Percentiles rank a stretch among this genome's conserved stretches.
These are phyloP conservation scores for Syrista parreyssii DNA, from an alignment of 2,888 invertebrate genomes.

Conservation along the genomic window DNA sequence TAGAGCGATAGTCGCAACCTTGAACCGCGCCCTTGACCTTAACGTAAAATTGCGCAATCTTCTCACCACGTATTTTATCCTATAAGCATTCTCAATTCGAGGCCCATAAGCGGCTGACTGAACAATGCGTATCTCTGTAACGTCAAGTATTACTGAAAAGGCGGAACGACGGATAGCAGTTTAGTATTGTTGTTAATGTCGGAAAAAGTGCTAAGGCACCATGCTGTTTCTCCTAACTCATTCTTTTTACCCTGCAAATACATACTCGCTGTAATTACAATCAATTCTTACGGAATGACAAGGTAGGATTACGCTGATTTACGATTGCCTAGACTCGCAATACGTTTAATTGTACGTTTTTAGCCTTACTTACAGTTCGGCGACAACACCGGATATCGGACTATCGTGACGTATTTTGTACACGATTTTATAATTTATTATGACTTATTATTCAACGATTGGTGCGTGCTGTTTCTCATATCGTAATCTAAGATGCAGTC, in stretches of 20 bases:
- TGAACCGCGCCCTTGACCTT: not conserved
- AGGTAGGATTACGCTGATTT: not conserved
- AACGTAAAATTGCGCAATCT: not conserved
- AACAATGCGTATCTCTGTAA: not conserved
- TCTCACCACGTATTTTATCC: not conserved
- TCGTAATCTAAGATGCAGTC: not conserved
- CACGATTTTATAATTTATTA: not conserved
- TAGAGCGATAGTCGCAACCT: not conserved
- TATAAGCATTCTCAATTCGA: not conserved
- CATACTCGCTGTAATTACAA: not conserved
- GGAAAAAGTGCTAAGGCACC: not conserved
- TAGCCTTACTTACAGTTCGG: no score
- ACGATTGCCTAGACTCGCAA: not conserved
- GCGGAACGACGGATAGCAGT: not conserved
- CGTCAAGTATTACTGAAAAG: not conserved
- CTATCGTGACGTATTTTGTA: no score
- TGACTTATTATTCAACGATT: not conserved
- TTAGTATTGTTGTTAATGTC: not conserved
- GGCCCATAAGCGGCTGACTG: not conserved
- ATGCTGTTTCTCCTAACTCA: not conserved
- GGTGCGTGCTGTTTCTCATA: not conserved
- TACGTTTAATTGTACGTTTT: not conserved
- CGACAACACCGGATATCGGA: not conserved
- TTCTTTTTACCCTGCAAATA: not conserved
- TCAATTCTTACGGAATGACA: not conserved